Conservation (phyloP, 2,797 vertebrate genomes). For the Spinibarbus caldwelli region DNA sequence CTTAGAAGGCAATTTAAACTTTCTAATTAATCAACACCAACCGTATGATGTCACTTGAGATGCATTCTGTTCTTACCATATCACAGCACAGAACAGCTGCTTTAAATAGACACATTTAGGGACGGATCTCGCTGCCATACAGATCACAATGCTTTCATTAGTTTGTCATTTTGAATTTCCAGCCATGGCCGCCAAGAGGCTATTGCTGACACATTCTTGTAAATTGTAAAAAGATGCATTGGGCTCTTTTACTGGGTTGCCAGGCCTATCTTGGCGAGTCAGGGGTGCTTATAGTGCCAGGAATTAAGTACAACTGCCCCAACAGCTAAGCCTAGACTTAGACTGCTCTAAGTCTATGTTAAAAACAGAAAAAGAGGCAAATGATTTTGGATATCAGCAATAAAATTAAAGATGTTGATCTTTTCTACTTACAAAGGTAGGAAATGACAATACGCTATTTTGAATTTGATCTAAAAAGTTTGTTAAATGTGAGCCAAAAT, state of each 20-base stretch:
- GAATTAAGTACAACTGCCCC: conserved; percentile 69
- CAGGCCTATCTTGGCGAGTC: conserved; percentile 68
- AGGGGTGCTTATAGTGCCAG: conserved; percentile 64
- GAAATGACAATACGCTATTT: background rate
- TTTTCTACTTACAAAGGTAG: background rate
- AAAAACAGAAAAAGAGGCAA: conserved; percentile 27
- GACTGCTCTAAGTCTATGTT: background rate
- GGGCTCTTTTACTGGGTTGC: conserved; percentile 61
- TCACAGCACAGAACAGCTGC: conserved; percentile 82
- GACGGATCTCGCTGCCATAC: conserved; percentile 66
- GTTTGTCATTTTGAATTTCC: conserved; percentile 73
- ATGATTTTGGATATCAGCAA: background rate
- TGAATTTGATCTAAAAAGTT: background rate
- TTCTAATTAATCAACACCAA: conserved; percentile 82
- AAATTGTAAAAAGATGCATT: conserved; percentile 76
- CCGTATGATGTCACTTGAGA: conserved; percentile 82
- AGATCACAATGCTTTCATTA: conserved; percentile 76
- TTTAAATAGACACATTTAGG: conserved; percentile 80
- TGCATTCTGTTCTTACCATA: conserved; percentile 79
- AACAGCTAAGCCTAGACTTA: conserved; percentile 60
- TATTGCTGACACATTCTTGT: conserved; percentile 80
- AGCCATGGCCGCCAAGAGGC: conserved; percentile 77
- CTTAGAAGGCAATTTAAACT: conserved; percentile 80
- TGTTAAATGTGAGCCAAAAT: no score
- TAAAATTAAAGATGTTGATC: conserved; percentile 1